Evolutionary conservation across 2,113 vertebrate species (phyloP), one percentile per base, ranked within the genome.

Genomic region (Albula glossodonta): DNA sequence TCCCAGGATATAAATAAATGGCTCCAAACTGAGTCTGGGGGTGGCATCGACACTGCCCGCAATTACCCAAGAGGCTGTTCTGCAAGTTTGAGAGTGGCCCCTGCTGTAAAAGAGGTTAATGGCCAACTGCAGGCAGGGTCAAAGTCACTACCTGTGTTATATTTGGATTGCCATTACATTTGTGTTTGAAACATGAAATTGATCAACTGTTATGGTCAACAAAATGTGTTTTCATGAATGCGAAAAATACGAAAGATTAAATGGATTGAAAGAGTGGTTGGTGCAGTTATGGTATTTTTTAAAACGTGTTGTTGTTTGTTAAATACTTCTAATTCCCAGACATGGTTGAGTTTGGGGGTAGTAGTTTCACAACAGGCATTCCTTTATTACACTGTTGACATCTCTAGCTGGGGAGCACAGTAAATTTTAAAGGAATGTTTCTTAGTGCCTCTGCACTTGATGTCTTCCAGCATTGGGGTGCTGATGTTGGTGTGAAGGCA

Each of bases 1-100:
- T 52, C 66, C 17, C 52, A 15, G 51, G 80, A 31, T 83, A 86
- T 57, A 86, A 86, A 86, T 86, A 86, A 86, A 51, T 86, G 81
- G 81, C 70, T 78, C 52, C 86, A 83, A 70, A 25, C 81, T 13
- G 63, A 51, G 63, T 78, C 66, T 78, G 50, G 83, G 81, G 82
- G 41, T 31, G 80, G 63, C 82, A 63, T 83, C 82, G 31, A 22
- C 4, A 9, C 74, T 78, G n/a, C 56, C 48, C 25, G 13, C 8
- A n/a, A 25, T 70, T 52, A 51, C 80, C 60, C 78, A n/a, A 9
- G 10, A 80, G 57, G 31, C 82, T 12, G 31, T 3, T 15, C 7
- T 22, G 53, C 80, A 22, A 25, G 15, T 51, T 51, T 19, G 13
- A 25, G 80, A 17, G 4, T 25, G n/a, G 49, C 51, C 63, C 50